Percentiles rank a stretch among this genome's conserved stretches.
These are phyloP conservation scores for Coelopa pilipes DNA, from an alignment of 2,888 invertebrate species.

Conservation along the genomic window DNA sequence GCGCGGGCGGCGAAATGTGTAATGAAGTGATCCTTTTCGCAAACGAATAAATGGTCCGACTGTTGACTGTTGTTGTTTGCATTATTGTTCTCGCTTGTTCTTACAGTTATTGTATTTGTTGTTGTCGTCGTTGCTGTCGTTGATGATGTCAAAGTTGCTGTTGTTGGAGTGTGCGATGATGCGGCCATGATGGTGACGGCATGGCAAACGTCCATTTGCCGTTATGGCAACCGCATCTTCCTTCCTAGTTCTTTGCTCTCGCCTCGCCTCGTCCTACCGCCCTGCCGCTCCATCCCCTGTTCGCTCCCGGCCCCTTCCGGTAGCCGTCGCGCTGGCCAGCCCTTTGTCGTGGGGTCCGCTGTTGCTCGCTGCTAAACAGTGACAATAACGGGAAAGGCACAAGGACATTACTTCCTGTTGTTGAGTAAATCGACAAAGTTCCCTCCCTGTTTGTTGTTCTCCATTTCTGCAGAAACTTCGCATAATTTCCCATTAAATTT, in stretches of 20 bases:
- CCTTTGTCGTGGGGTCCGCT: conserved; percentile 3
- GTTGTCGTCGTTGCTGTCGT: not conserved
- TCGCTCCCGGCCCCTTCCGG: no score
- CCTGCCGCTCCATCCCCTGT: not conserved
- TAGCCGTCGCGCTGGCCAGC: no score
- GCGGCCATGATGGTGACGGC: not conserved
- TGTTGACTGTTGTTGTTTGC: conserved; percentile 17
- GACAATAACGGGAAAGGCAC: conserved; percentile 23
- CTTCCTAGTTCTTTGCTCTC: conserved; percentile 4
- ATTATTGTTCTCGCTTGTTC: conserved; percentile 3
- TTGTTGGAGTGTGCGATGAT: not conserved
- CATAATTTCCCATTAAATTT: conserved; percentile 59
- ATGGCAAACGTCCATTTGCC: conserved; percentile 22
- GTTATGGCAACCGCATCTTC: conserved; percentile 34
- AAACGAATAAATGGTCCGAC: conserved; percentile 52
- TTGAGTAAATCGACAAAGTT: conserved; percentile 57
- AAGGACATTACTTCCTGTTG: conserved; percentile 59
- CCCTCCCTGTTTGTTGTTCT: conserved; percentile 7
- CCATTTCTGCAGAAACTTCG: conserved; percentile 49
- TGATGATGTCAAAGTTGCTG: not conserved
- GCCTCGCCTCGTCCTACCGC: not conserved
- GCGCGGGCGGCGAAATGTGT: conserved; percentile 29
- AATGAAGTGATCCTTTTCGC: conserved; percentile 55
- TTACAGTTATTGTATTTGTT: conserved; percentile 10
- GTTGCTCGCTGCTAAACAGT: conserved; percentile 22